Conservation (phyloP, 2,113 vertebrate genomes). For the Pao palembangensis region DNA sequence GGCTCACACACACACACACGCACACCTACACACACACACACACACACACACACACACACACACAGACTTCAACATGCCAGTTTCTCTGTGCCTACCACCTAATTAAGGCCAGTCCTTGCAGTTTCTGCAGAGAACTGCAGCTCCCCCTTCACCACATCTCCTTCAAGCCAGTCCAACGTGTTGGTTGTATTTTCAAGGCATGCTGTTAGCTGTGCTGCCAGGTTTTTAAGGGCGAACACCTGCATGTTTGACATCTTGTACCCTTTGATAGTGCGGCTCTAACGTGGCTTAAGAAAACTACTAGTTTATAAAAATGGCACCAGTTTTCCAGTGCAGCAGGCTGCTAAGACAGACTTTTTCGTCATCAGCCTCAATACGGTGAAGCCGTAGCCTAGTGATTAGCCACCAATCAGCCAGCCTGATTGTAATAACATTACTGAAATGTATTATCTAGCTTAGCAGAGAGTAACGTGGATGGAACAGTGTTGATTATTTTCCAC, state of each 20-base stretch:
- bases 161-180: conserved; percentile 61
- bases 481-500: conserved; percentile 15
- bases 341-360: no score
- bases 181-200: conserved; percentile 66
- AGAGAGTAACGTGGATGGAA: conserved; percentile 6
- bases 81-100: conserved; percentile 65
- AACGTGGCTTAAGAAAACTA: conserved; percentile 46
- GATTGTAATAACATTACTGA: conserved; percentile 5
- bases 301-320: conserved; percentile 24
- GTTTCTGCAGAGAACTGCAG: conserved; percentile 62
- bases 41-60: conserved; percentile 14
- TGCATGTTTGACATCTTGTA: conserved; percentile 64
- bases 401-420: conserved; percentile 7
- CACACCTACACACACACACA: conserved; percentile 14
- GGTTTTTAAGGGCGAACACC: conserved; percentile 59
- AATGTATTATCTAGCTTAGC: conserved; percentile 4
- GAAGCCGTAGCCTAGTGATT: conserved; percentile 9
- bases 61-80: conserved; percentile 55
- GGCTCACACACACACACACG: conserved; percentile 9
- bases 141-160: conserved; percentile 31
- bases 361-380: background rate
- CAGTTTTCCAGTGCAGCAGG: background rate
- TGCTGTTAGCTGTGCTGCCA: conserved; percentile 53
- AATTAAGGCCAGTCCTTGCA: conserved; percentile 72
- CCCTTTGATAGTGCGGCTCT: conserved; percentile 48